These are phyloP conservation scores for Himalopsyche tibetana DNA, from an alignment of 2,888 invertebrate genomes.

Conservation along the genomic window DNA sequence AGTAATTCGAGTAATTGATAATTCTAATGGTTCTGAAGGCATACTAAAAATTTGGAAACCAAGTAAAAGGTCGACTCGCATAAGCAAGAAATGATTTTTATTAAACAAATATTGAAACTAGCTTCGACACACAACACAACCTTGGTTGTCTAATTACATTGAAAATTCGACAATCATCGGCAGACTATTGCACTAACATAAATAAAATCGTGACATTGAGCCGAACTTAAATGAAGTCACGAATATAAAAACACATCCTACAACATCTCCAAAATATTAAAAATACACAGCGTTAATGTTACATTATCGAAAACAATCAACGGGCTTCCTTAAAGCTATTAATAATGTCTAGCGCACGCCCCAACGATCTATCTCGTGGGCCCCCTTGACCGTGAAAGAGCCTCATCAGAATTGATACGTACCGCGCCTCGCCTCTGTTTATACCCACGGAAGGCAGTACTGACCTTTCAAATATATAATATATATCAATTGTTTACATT, in stretches of 20 bases:
- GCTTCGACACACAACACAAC: too few species aligned
- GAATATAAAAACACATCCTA: neutral
- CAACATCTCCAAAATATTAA: neutral
- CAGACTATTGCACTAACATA: neutral
- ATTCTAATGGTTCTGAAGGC: too few species aligned
- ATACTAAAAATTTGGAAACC: too few species aligned
- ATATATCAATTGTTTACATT: too few species aligned
- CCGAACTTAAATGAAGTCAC: neutral
- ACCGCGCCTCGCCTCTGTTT: neutral
- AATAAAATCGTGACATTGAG: neutral
- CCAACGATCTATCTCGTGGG: neutral
- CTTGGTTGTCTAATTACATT: too few species aligned
- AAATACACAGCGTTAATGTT: neutral
- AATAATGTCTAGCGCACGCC: neutral
- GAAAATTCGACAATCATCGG: too few species aligned
- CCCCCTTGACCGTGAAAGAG: neutral
- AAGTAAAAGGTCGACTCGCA: too few species aligned
- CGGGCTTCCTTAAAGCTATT: neutral
- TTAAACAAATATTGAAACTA: too few species aligned
- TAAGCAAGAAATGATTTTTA: too few species aligned
- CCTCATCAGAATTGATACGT: neutral
- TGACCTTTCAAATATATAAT: too few species aligned
- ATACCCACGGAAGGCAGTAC: neutral
- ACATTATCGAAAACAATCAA: neutral
- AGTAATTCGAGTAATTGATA: too few species aligned